These are phyloP conservation scores for Escarpia spicata DNA, from an alignment of 2,888 invertebrate genomes.

Conservation along the genomic window DNA sequence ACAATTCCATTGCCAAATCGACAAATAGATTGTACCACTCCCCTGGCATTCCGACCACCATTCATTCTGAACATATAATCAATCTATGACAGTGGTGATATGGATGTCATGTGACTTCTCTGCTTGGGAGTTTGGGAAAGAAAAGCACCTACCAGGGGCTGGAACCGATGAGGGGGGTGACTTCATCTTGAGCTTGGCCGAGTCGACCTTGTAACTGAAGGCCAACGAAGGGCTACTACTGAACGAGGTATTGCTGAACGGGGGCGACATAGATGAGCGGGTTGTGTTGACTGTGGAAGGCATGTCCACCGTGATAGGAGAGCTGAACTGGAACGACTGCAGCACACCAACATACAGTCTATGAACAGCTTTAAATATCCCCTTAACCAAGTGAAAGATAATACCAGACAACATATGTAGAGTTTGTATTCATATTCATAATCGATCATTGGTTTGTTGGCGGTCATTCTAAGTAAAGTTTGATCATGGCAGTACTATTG, in stretches of 20 bases:
- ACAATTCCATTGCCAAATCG: no score
- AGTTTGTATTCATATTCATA: no score
- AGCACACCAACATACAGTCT: not conserved
- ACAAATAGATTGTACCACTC: no score
- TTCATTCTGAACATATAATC: no score
- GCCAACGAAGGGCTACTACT: not conserved
- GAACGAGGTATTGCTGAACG: slow-evolving; percentile 6
- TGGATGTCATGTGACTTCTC: no score
- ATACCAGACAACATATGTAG: no score
- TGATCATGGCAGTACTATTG: no score
- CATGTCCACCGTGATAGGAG: not conserved
- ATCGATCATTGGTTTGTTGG: no score
- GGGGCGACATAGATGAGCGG: not conserved
- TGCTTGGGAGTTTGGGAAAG: no score
- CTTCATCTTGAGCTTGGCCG: not conserved
- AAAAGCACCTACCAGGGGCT: not conserved
- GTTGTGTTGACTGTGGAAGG: not conserved
- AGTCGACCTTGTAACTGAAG: not conserved
- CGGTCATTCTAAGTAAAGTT: no score
- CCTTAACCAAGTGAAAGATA: not conserved
- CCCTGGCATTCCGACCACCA: no score
- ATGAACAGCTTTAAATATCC: not conserved
- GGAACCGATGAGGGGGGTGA: not conserved
- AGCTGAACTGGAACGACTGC: not conserved
- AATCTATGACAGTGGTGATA: no score